Base-by-base conservation (phyloP, 1,140 invertebrate species). In the Fopius arisanus region DNA sequence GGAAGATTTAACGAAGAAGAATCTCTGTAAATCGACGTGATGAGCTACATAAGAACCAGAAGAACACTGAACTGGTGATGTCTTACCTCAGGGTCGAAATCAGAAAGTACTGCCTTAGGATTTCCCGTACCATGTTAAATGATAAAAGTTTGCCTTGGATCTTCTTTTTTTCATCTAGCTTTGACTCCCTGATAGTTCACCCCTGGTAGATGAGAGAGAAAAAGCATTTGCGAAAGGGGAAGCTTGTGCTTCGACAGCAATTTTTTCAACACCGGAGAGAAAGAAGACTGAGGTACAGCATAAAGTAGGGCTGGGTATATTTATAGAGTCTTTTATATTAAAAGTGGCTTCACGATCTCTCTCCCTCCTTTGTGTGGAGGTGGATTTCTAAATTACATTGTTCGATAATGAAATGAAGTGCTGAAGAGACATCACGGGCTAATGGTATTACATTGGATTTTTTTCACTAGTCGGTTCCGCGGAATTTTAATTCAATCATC, bases 271-370 rank as follows among this genome's bases (percentile, higher is more conserved):
- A 40, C 31, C 9, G 19, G 14, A 26, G 31, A 43, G 12, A 19
- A 3, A 2, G 54, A 26, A 28, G 12, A 59, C 19, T 59, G 54
- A 26, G 19, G 54, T 26, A 59, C 19, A 26, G 54, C 21, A 26
- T 14, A 28, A 59, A 21, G 66, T 51, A 48, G 21, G 51, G 66
- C 19, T 41, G 48, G 29, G 51, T 75, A 78, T 82, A 81, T 82
- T 82, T 83, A 83, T 80, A 65, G 75, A 79, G 78, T 78, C 78
- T 76, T 79, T 80, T 76, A 78, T 80, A 80, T 83, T 79, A 78
- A 80, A 80, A 80, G 74, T 75, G 48, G 71, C 31, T 73, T 67
- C 48, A 37, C 54, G 71, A 43, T 69, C 23, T 31, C 62, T 75
- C 70, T 31, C 33, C 51, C 48, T 40, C 41, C 10, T 41, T 74